Evolutionary conservation across 2,888 invertebrate genomes (phyloP), one percentile per base, ranked within the genome.

Genomic region (Eristalis tenax): DNA sequence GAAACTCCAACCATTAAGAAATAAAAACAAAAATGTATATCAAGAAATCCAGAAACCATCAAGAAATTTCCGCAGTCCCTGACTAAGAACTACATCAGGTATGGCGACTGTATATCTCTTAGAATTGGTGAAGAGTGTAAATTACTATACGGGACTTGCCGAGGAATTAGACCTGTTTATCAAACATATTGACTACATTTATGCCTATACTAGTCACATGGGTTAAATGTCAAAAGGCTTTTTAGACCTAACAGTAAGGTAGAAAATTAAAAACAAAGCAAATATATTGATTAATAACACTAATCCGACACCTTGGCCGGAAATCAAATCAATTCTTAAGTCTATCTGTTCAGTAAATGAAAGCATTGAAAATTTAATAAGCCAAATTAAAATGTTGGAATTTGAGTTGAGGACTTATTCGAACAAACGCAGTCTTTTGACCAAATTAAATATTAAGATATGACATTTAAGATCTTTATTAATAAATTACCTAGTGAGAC

Each of bases 401-500:
- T 74, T 74, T 18, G 23, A 65, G 26, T 13, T 0, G 57, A 74
- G 23, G 11, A 68, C 1, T 74, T 74, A 6, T 74, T 57, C 50
- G 57, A 57, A 65, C 23, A 11, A 15, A 26, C 22, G 15, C 2
- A 28, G 4, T 28, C 28, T 74, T 26, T 18, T 74, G 1, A 74
- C 64, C 4, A 32, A 74, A 38, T 22, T 73, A 50, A 73, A 73
- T 22, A 73, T 73, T 26, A 63, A 63, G n/a, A n/a, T n/a, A n/a
- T n/a, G n/a, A n/a, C n/a, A n/a, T n/a, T n/a, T n/a, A n/a, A n/a
- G n/a, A n/a, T n/a, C n/a, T n/a, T 66, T 6, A 66, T 66, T 1
- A 66, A 43, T 15, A 66, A 66, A 26, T 22, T 66, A 26, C 66
- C 66, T 23, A 43, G 15, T 8, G 66, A 43, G 43, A 8, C 66